Evolutionary conservation across 2,888 invertebrate genomes (phyloP).

Genomic region (Lingula anatina): DNA sequence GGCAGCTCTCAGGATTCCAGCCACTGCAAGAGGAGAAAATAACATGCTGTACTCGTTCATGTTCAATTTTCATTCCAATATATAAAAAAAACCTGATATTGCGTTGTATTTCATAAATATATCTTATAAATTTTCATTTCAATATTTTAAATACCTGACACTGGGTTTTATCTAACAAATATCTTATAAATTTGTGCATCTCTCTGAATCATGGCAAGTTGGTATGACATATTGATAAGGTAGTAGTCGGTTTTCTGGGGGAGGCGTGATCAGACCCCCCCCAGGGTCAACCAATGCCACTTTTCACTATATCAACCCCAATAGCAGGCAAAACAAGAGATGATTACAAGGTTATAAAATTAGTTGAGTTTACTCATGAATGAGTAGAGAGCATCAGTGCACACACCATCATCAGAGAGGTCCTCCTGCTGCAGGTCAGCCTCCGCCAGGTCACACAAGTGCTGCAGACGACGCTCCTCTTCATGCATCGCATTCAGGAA

Average conservation of each 20-base stretch:
- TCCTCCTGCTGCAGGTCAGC: slow-evolving; percentile 20
- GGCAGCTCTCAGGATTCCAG: slow-evolving; percentile 79
- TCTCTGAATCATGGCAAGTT: too few species aligned
- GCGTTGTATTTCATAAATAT: neutral
- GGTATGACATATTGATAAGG: too few species aligned
- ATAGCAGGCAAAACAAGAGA: too few species aligned
- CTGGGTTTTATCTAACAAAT: too few species aligned
- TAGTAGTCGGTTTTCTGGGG: too few species aligned
- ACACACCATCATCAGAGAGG: slow-evolving; percentile 43
- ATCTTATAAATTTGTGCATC: too few species aligned
- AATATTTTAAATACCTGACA: neutral
- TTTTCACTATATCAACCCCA: too few species aligned
- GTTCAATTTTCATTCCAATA: neutral
- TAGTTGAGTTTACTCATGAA: too few species aligned
- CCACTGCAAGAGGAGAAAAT: slow-evolving; percentile 50
- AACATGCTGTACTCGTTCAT: neutral
- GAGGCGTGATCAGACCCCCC: too few species aligned
- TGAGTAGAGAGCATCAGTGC: neutral
- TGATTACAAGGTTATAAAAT: too few species aligned
- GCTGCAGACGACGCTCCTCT: slow-evolving; percentile 29
- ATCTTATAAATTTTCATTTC: neutral
- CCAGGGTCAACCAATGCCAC: too few species aligned
- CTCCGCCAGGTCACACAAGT: slow-evolving; percentile 30
- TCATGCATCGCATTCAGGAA: slow-evolving; percentile 30
- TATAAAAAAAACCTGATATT: neutral